Percentiles rank a stretch among this genome's conserved stretches.
phyloP scores from a whole-genome alignment of 1,140 invertebrate species.

The Brachionus calyciflorus region DNA sequence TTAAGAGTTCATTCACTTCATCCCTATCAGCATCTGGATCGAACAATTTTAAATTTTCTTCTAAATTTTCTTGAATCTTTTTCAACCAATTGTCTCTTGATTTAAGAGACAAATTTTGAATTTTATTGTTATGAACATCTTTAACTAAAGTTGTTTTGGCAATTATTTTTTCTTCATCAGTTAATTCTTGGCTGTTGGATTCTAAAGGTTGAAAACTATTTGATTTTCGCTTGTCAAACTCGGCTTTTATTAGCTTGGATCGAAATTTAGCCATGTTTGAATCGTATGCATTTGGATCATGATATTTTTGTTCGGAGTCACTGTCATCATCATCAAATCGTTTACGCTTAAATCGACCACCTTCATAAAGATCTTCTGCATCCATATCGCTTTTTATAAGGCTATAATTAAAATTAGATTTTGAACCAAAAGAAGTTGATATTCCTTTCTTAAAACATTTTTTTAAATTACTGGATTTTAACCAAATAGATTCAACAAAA shows the following conservation, averaged over 20 bases:
- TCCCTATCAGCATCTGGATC: neutral
- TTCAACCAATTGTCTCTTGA: constrained; percentile 40
- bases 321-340: constrained; percentile 24
- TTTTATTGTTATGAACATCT: constrained; percentile 27
- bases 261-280: constrained; percentile 30
- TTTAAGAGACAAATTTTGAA: constrained; percentile 20
- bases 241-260: constrained; percentile 31
- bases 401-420: constrained; percentile 26
- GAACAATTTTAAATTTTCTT: constrained; percentile 5
- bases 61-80: constrained; percentile 33
- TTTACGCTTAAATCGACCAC: constrained; percentile 29
- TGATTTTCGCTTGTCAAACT: constrained; percentile 20
- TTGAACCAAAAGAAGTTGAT: constrained; percentile 21
- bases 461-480: neutral
- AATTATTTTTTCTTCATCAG: constrained; percentile 11
- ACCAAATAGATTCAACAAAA: neutral
- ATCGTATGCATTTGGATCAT: constrained; percentile 29
- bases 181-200: neutral
- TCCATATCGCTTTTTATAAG: constrained; percentile 23
- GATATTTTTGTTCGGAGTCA: constrained; percentile 9
- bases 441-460: constrained; percentile 5
- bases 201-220: neutral
- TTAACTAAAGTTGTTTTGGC: constrained; percentile 26
- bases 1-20: neutral
- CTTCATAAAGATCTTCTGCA: constrained; percentile 31